A percentile compares a stretch with the other conserved stretches of the same genome.
These are phyloP conservation scores for Drosophila baimaii DNA, from an alignment of 1,140 invertebrate species.

Conservation along the genomic window DNA sequence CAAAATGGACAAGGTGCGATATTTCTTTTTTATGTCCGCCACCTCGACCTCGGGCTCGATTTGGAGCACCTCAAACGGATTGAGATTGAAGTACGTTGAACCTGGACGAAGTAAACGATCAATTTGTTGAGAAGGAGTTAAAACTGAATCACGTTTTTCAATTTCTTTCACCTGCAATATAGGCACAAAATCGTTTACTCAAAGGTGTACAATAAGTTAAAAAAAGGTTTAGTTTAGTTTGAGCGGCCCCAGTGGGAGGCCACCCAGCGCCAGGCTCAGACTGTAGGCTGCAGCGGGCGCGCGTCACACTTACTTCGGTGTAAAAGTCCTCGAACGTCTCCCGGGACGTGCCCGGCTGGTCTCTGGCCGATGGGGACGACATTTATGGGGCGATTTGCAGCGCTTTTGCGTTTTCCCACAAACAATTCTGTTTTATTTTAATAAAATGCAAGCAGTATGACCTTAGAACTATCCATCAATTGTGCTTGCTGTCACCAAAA, in stretches of 20 bases:
- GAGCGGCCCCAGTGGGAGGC: slow-evolving; percentile 23
- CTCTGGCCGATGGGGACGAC: slow-evolving; percentile 59
- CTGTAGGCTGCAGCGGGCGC: slow-evolving; percentile 16
- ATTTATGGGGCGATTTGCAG: slow-evolving; percentile 39
- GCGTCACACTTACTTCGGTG: slow-evolving; percentile 77
- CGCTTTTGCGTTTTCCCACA: slow-evolving; percentile 21
- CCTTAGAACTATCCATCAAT: too few relatives aligned
- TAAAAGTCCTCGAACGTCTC: slow-evolving; percentile 84
- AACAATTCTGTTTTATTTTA: slow-evolving; percentile 18
- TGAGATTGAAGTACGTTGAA: slow-evolving; percentile 98
- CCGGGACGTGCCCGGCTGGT: slow-evolving; percentile 73
- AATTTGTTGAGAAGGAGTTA: slow-evolving; percentile 98
- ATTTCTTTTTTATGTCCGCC: slow-evolving; percentile 98
- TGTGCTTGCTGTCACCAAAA: too few relatives aligned
- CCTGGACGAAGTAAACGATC: slow-evolving; percentile 95
- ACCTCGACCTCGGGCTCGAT: slow-evolving; percentile 94
- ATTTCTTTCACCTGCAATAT: slow-evolving; percentile 85
- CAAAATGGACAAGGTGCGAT: slow-evolving; percentile 97
- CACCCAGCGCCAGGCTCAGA: slow-evolving; percentile 20
- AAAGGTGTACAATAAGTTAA: slow-evolving; percentile 46
- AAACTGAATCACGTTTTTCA: slow-evolving; percentile 85
- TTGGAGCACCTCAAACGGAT: slow-evolving; percentile 98
- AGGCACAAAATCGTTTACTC: slow-evolving; percentile 75
- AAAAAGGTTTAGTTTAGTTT: slow-evolving; percentile 40
- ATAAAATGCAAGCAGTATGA: slow-evolving; percentile 38